Percentiles rank a stretch among this genome's conserved stretches.
These are phyloP conservation scores for Luscinia luscinia DNA, from an alignment of 2,797 vertebrate species.

Conservation along the genomic window DNA sequence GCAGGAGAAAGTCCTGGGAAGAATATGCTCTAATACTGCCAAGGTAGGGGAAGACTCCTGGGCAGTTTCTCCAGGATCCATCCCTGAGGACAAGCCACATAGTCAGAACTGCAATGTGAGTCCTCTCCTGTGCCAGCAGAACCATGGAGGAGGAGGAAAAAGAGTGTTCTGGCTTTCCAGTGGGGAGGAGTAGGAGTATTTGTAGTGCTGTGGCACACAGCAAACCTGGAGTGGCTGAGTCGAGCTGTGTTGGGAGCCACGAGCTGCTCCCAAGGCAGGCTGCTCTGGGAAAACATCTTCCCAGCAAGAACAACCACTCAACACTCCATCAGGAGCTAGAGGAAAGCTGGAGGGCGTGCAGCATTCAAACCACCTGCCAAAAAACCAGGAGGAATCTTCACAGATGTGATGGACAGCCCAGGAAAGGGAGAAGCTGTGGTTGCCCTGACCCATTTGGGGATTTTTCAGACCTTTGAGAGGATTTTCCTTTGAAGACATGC, in stretches of 20 bases:
- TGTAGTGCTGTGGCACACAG: accelerated
- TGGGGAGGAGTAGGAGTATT: not conserved
- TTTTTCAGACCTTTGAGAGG: not conserved
- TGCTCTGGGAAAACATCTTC: not conserved
- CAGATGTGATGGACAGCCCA: not conserved
- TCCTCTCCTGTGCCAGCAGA: not conserved
- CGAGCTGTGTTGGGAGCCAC: not conserved
- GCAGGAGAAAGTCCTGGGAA: not conserved
- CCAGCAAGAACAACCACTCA: not conserved
- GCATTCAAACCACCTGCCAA: not conserved
- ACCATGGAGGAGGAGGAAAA: not conserved
- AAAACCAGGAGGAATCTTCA: not conserved
- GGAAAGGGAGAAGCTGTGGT: not conserved
- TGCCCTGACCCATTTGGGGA: not conserved
- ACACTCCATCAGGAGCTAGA: not conserved
- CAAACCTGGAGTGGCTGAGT: not conserved
- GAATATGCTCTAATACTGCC: not conserved
- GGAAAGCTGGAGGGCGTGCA: not conserved
- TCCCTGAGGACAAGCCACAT: not conserved
- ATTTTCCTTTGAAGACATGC: not conserved
- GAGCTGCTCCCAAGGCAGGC: not conserved
- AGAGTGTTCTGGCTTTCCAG: not conserved
- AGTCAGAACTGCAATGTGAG: not conserved
- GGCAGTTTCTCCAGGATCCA: not conserved
- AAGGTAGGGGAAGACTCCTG: not conserved